These are phyloP conservation scores for Metopia argyrocephala DNA, from an alignment of 2,888 invertebrate species.

Conservation along the genomic window DNA sequence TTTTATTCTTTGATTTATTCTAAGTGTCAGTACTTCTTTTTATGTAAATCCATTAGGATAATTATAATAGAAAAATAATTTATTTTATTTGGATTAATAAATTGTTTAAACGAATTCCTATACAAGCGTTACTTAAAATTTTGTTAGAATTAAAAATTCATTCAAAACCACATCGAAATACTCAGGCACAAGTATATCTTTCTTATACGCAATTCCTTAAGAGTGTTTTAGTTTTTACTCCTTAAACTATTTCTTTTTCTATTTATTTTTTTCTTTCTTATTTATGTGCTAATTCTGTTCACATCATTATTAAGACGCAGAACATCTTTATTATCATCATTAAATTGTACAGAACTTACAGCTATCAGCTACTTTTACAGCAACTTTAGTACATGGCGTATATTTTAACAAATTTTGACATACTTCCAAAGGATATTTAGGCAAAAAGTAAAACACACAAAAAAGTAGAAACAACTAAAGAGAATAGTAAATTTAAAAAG, in stretches of 20 bases:
- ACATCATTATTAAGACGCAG: background rate
- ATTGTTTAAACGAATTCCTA: no score
- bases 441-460: background rate
- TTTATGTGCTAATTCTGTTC: constrained; percentile 31
- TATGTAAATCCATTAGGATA: no score
- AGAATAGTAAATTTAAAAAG: background rate
- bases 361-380: constrained; percentile 11
- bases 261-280: background rate
- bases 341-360: constrained; percentile 8
- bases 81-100: no score
- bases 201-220: no score
- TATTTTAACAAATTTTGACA: constrained; percentile 41
- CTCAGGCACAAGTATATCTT: no score
- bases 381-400: constrained; percentile 29
- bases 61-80: no score
- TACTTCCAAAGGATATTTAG: constrained; percentile 30
- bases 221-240: no score
- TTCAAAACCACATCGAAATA: no score
- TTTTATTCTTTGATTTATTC: no score
- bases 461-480: background rate
- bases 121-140: no score
- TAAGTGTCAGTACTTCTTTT: no score
- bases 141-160: no score
- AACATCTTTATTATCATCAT: constrained; percentile 23
- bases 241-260: background rate